Evolutionary conservation across 2,797 vertebrate genomes (phyloP), one percentile per base, ranked within the genome.

Genomic region (Fringilla coelebs): DNA sequence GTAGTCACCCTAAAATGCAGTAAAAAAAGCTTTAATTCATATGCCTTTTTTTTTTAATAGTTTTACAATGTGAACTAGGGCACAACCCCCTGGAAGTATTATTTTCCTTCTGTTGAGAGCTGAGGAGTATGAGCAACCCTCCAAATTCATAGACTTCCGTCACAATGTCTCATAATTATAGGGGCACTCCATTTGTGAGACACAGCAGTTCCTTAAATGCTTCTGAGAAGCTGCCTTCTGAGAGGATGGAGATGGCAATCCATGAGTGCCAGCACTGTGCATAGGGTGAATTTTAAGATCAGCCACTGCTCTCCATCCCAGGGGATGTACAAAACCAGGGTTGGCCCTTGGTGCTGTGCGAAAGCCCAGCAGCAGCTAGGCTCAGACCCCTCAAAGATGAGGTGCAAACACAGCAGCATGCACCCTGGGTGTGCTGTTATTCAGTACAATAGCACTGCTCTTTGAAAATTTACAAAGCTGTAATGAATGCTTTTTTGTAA

Each of bases 221-320:
- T 24, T 34, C 25, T 36, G 36, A 67, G 68, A 82, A 76, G 32
- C 24, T 62, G 14, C 22, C 10, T 54, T 12, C 29, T 43, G 24
- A 38, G 36, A 78, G 7, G 32, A 57, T 1, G 2, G 36, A 76
- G 10, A 7, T 43, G 40, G 25, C 31, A 90, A 65, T 14, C 8
- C 31, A 16, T 0, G 4, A 49, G 17, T 9, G 9, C 10, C 17
- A 63, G 17, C 19, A 10, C 9, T 13, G 3, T 28, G 9, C 4
- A 1, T 17, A 31, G 66, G 10, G 5, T 22, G 65, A 34, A 13
- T 55, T 77, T 70, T 46, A 40, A 48, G 14, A 67, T 10, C 9
- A 38, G 29, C 4, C 3, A 5, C 24, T 0, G 0, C 5, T 14
- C 7, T 43, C 20, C 6, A 19, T 66, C n/a, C 11, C 5, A 55